Evolutionary conservation across 2,113 vertebrate species (phyloP).

Genomic region (Oncorhynchus gorbuscha): DNA sequence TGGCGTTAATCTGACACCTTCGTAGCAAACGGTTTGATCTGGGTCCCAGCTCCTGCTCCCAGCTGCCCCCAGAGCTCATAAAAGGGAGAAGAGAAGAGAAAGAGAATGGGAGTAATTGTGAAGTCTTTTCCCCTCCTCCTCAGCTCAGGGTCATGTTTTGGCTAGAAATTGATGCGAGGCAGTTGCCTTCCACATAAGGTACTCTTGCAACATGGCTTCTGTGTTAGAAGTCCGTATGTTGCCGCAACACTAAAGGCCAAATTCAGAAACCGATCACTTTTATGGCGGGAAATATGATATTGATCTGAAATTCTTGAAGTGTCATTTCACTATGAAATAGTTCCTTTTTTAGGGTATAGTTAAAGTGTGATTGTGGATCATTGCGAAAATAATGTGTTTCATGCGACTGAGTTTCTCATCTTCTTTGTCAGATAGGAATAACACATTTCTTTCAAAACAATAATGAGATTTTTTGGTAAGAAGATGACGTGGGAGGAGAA

Average conservation of each 20-base stretch:
- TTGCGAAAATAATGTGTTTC: too few relatives aligned
- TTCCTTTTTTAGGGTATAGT: too few relatives aligned
- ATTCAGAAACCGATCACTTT: too few relatives aligned
- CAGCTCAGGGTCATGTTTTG: background rate
- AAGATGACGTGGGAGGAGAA: background rate
- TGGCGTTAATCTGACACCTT: constrained; percentile 19
- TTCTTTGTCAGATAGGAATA: too few relatives aligned
- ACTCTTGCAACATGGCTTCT: background rate
- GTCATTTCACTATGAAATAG: too few relatives aligned
- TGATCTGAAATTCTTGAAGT: too few relatives aligned
- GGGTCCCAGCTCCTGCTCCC: constrained; percentile 2
- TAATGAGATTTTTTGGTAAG: background rate
- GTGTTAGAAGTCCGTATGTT: too few relatives aligned
- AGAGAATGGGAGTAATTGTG: background rate
- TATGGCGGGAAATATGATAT: too few relatives aligned
- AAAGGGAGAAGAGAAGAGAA: background rate
- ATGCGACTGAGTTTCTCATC: too few relatives aligned
- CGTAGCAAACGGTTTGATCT: constrained; percentile 15
- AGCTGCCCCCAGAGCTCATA: constrained; percentile 17
- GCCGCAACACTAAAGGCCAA: too few relatives aligned
- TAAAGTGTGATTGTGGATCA: too few relatives aligned
- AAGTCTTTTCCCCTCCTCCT: background rate
- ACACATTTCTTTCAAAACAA: too few relatives aligned
- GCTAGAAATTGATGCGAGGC: constrained; percentile 38
- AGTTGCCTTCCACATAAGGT: constrained; percentile 42